Evolutionary conservation across 2,888 invertebrate species (phyloP).

Genomic region (Biston stratarius): DNA sequence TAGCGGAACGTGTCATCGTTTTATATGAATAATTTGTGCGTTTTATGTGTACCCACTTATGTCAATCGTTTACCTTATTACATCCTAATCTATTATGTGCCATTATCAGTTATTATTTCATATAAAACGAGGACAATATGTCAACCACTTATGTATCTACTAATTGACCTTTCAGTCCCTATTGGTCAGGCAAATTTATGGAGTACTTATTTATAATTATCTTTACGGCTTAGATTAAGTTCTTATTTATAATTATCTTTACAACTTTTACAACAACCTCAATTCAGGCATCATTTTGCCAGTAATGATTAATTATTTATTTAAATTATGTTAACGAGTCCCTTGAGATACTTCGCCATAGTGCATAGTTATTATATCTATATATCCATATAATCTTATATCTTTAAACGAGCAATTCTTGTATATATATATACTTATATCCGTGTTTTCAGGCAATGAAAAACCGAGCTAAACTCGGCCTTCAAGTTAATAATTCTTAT

Average conservation of each 20-base stretch:
- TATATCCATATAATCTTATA: no score
- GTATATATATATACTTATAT: no score
- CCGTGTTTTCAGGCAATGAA: no score
- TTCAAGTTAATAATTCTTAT: no score
- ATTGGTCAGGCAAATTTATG: not conserved
- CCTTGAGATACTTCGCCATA: no score
- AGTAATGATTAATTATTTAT: conserved; percentile 1
- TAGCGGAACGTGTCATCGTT: conserved; percentile 28
- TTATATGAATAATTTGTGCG: conserved; percentile 27
- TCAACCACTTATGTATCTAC: conserved; percentile 13
- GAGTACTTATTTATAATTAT: conserved; percentile 18
- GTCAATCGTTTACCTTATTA: conserved; percentile 14
- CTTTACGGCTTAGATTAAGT: no score
- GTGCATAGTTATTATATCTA: no score
- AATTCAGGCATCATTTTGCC: not conserved
- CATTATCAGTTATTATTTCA: conserved; percentile 21
- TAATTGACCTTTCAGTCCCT: conserved; percentile 5
- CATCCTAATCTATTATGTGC: conserved; percentile 21
- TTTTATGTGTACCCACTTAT: conserved; percentile 9
- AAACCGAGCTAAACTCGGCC: no score
- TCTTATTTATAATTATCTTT: conserved; percentile 9
- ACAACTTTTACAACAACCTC: conserved; percentile 18
- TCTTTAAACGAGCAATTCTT: no score
- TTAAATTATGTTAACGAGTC: no score
- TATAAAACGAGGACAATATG: conserved; percentile 18